Evolutionary conservation across 2,797 vertebrate species (phyloP), one percentile per base, ranked within the genome.

Genomic region (Alca torda): DNA sequence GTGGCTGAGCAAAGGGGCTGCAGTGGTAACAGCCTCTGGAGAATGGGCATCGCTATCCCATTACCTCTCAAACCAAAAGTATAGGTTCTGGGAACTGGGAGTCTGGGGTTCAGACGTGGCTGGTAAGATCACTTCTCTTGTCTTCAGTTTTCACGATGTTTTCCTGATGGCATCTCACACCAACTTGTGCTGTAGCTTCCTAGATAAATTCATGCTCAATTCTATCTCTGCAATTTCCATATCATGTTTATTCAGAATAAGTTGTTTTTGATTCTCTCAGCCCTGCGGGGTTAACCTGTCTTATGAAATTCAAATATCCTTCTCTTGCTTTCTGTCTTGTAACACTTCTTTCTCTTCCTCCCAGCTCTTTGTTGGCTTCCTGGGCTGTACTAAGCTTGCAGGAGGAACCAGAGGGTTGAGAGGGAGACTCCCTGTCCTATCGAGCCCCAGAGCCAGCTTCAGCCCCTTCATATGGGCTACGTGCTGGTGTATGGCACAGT

Each of bases 171-270:
- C 90, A 89, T 95, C 94, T 97, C 18, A 7, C n/a, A 91, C 77
- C 78, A 72, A 65, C 75, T 89, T 54, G 59, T 17, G 48, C 94
- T 93, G 63, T 74, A 72, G 77, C 84, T 92, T 96, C 87, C 69
- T 48, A 79, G 96, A 97, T 84, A 95, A 96, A 97, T 96, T 84
- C 89, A 57, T 65, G 72, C 92, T 96, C 90, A 86, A 67, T 95
- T 92, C 92, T 90, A 93, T 96, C 90, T 92, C 54, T 20, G 48
- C 51, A 68, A 98, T 97, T 98, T 97, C 97, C 97, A 97, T 98
- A 97, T 97, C 97, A 98, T 97, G 96, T 98, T 97, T 98, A 98
- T 98, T 97, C 97, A 97, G 96, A 96, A 89, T 97, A 96, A 96
- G 94, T 95, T 97, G 95, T 39, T 97, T 97, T 96, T 97, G 94